phyloP scores from a whole-genome alignment of 2,888 invertebrate species.

The Cephus runcator region DNA sequence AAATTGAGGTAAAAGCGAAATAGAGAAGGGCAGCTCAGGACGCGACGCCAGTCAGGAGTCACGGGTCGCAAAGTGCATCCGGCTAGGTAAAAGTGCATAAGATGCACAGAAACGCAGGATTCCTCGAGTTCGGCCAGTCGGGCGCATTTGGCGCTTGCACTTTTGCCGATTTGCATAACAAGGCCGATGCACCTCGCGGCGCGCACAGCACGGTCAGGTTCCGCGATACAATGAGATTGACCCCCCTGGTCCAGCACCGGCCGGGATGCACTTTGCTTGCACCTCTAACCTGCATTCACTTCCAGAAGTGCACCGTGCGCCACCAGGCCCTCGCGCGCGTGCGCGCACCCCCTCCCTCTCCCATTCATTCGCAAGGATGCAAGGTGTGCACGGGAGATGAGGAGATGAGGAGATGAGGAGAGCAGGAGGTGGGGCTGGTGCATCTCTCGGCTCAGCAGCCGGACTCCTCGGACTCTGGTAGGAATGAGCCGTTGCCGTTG shows the following conservation, averaged over 20 bases:
- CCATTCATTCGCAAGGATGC: background rate
- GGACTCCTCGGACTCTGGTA: background rate
- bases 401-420: no score
- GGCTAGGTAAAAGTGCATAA: accelerated
- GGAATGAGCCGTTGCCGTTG: constrained; percentile 57
- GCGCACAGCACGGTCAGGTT: constrained; percentile 18
- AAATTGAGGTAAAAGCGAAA: no score
- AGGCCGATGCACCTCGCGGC: constrained; percentile 44
- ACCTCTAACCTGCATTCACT: constrained; percentile 16
- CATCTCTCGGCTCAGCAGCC: constrained; percentile 13
- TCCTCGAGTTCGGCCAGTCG: background rate
- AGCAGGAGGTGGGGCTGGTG: no score
- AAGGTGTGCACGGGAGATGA: no score
- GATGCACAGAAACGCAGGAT: no score
- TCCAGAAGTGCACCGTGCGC: background rate
- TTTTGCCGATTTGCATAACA: constrained; percentile 58
- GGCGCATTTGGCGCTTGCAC: constrained; percentile 38
- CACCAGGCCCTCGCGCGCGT: background rate
- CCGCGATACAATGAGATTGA: constrained; percentile 17
- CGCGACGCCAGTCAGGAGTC: no score
- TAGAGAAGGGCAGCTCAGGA: no score
- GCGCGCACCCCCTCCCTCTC: constrained; percentile 16
- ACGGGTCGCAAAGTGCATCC: no score
- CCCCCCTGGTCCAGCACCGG: constrained; percentile 28
- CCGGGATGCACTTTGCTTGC: constrained; percentile 34